Conservation (phyloP, 2,888 invertebrate species). For the Chrysolina oricalcia region DNA sequence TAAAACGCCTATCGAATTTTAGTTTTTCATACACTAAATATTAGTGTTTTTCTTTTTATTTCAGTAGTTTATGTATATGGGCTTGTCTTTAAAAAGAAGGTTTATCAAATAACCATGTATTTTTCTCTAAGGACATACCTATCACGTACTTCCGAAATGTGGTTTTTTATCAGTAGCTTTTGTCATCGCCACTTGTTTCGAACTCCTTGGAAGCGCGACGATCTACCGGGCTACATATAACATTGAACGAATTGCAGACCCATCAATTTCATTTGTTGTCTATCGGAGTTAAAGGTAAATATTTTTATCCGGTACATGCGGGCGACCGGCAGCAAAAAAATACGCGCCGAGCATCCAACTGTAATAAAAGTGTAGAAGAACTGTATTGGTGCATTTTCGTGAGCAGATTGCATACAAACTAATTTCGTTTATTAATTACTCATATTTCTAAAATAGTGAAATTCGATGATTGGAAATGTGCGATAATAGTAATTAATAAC, state of each 20-base stretch:
- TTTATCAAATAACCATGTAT: too few species aligned
- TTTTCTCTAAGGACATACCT: too few species aligned
- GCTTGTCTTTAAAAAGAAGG: too few species aligned
- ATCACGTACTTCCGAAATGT: too few species aligned
- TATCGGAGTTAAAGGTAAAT: constrained; percentile 33
- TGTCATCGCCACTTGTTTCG: neutral
- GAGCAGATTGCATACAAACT: constrained; percentile 23
- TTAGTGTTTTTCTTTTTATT: too few species aligned
- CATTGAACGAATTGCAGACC: constrained; percentile 36
- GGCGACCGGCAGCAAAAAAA: constrained; percentile 27
- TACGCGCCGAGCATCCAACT: constrained; percentile 37
- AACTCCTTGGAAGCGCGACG: constrained; percentile 1
- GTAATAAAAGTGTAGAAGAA: constrained; percentile 27
- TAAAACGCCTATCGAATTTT: too few species aligned
- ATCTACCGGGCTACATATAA: constrained; percentile 29
- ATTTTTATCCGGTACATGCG: constrained; percentile 31
- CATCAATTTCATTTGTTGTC: constrained; percentile 36
- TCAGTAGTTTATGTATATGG: too few species aligned
- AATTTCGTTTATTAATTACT: constrained; percentile 15
- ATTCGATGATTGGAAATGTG: neutral
- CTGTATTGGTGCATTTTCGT: constrained; percentile 26
- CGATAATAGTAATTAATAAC: constrained; percentile 4
- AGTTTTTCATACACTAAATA: too few species aligned
- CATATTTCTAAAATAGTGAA: constrained; percentile 28
- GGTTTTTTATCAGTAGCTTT: too few species aligned